Evolutionary conservation across 2,888 invertebrate genomes (phyloP).

Genomic region (Plebejus argus): DNA sequence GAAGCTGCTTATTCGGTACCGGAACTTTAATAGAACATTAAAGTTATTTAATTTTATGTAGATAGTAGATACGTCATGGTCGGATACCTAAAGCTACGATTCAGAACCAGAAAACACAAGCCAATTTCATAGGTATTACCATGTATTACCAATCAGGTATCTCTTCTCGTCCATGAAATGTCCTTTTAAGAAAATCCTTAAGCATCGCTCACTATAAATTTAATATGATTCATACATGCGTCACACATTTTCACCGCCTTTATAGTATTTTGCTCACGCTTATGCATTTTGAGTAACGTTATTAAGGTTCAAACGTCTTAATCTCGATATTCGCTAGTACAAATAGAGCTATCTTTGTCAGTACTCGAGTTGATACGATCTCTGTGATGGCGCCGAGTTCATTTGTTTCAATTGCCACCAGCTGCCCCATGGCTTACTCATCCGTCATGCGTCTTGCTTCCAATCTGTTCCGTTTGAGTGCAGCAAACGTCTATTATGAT

Average conservation of each 20-base stretch:
- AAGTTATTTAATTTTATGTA: constrained; percentile 8
- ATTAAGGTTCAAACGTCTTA: not conserved
- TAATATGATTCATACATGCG: constrained; percentile 3
- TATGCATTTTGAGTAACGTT: not conserved
- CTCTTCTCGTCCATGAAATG: too few relatives aligned
- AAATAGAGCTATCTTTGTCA: constrained; percentile 29
- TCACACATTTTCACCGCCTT: not conserved
- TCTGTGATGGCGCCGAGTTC: constrained; percentile 63
- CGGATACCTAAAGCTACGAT: not conserved
- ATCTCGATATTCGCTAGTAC: constrained; percentile 26
- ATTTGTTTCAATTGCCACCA: constrained; percentile 70
- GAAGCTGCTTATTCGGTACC: not conserved
- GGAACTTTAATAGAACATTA: not conserved
- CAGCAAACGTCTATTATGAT: constrained; percentile 14
- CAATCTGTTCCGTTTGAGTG: constrained; percentile 35
- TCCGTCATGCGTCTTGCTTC: constrained; percentile 36
- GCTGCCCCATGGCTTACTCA: constrained; percentile 54
- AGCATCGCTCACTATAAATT: not conserved
- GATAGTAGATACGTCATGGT: constrained; percentile 16
- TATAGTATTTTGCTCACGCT: not conserved
- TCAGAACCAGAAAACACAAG: not conserved
- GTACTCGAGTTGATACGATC: constrained; percentile 32
- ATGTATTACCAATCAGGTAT: too few relatives aligned
- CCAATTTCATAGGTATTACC: not conserved
- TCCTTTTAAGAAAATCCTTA: not conserved